Percentiles rank a stretch among this genome's conserved stretches.
phyloP scores from a whole-genome alignment of 2,797 vertebrate genomes.

The Cossypha polioptera region DNA sequence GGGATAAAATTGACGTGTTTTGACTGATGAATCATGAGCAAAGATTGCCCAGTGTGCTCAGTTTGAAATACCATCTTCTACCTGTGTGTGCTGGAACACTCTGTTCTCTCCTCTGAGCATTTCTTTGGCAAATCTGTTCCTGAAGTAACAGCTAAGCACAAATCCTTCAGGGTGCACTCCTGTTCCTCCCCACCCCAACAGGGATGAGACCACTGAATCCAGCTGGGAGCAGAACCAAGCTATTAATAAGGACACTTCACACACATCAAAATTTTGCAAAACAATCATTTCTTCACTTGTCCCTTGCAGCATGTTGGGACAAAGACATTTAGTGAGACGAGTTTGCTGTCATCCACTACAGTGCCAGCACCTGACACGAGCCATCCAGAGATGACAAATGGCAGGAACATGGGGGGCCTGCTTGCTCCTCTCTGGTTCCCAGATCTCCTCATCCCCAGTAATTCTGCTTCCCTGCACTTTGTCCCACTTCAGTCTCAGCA shows the following conservation, averaged over 20 bases:
- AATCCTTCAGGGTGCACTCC: slow-evolving; percentile 60
- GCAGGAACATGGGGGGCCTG: slow-evolving; percentile 6
- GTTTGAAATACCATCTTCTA: slow-evolving; percentile 69
- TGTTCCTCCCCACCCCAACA: slow-evolving; percentile 25
- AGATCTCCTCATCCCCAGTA: slow-evolving; percentile 3
- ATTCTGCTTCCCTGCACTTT: neutral
- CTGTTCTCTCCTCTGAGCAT: slow-evolving; percentile 64
- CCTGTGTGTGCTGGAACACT: slow-evolving; percentile 70
- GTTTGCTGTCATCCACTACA: slow-evolving; percentile 51
- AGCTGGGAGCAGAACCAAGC: slow-evolving; percentile 49
- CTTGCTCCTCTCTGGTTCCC: slow-evolving; percentile 8
- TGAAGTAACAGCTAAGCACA: slow-evolving; percentile 66
- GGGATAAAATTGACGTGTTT: slow-evolving; percentile 68
- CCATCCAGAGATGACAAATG: slow-evolving; percentile 49
- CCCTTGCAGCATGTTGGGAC: slow-evolving; percentile 56
- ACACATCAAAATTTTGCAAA: slow-evolving; percentile 50
- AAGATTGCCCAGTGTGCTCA: slow-evolving; percentile 67
- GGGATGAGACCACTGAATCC: slow-evolving; percentile 29
- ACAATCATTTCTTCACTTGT: slow-evolving; percentile 41
- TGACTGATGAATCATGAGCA: slow-evolving; percentile 71
- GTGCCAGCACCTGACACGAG: slow-evolving; percentile 34
- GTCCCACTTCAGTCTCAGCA: neutral
- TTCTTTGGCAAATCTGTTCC: slow-evolving; percentile 67
- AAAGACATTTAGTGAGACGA: slow-evolving; percentile 33
- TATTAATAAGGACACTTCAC: slow-evolving; percentile 47